phyloP scores from a whole-genome alignment of 2,113 vertebrate genomes.

The Turdus rufiventris region DNA sequence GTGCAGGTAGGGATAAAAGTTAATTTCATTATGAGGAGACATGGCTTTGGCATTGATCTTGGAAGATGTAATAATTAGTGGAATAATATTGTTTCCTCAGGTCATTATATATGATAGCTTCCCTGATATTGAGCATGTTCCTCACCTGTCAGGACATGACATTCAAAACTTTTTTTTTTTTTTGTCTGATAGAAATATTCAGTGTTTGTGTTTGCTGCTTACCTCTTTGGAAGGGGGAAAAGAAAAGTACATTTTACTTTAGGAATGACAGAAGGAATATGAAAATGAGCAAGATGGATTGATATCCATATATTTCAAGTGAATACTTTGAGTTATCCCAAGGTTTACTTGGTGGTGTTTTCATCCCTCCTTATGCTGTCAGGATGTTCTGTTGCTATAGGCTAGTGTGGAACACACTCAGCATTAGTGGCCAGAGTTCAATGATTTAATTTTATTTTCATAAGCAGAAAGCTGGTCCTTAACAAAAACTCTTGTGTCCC shows the following conservation, averaged over 20 bases:
- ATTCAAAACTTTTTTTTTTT: not conserved
- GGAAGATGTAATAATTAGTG: not conserved
- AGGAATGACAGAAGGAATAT: not conserved
- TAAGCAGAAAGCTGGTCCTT: conserved; percentile 1
- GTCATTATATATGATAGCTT: not conserved
- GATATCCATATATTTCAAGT: not conserved
- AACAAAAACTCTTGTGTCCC: not conserved
- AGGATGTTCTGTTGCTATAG: not conserved
- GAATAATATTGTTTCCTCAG: not conserved
- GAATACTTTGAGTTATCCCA: not conserved
- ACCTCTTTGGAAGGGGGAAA: not conserved
- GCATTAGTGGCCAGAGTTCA: conserved; percentile 16
- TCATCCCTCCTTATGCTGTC: not conserved
- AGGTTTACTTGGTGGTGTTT: not conserved
- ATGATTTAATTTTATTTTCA: conserved; percentile 11
- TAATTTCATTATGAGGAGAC: not conserved
- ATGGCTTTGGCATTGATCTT: not conserved
- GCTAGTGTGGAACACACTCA: not conserved
- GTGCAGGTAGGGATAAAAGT: not conserved
- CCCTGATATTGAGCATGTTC: not conserved
- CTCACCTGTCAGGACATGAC: not conserved
- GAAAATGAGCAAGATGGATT: not conserved
- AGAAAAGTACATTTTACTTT: not conserved
- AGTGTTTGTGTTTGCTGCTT: not conserved
- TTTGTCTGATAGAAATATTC: not conserved